Conservation (phyloP, 2,113 vertebrate species). For the Camelus bactrianus region DNA sequence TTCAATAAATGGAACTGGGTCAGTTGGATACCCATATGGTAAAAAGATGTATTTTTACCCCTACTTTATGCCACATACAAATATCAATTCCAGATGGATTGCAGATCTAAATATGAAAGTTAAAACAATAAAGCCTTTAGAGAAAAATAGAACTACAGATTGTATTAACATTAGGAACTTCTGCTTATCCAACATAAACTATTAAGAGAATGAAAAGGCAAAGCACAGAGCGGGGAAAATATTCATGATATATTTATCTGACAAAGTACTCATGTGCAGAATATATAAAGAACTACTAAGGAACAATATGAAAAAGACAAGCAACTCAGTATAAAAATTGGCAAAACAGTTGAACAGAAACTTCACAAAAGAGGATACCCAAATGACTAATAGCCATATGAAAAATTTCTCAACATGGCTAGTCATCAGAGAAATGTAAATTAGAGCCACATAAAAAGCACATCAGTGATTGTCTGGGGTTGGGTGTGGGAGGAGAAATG, state of each 20-base stretch:
- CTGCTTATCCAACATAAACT: conserved; percentile 17
- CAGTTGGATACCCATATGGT: not conserved
- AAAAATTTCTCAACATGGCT: not conserved
- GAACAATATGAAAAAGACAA: not conserved
- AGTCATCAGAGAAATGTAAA: conserved; percentile 33
- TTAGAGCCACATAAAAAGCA: not conserved
- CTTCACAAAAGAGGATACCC: not conserved
- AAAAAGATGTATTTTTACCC: not conserved
- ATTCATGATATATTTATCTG: not conserved
- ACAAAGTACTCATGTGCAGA: not conserved
- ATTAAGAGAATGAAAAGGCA: conserved; percentile 8
- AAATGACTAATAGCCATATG: not conserved
- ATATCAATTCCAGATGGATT: not conserved
- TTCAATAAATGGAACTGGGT: not conserved
- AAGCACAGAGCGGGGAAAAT: not conserved
- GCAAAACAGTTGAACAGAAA: not conserved
- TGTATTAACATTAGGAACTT: conserved; percentile 20
- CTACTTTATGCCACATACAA: not conserved
- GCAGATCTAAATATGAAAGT: not conserved
- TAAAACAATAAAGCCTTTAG: not conserved
- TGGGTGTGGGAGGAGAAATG: not conserved
- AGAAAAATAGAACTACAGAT: not conserved
- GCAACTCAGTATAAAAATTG: not conserved
- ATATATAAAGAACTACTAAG: not conserved
- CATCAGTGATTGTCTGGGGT: not conserved